Evolutionary conservation across 2,113 vertebrate species (phyloP).

Genomic region (Microtus richardsoni): DNA sequence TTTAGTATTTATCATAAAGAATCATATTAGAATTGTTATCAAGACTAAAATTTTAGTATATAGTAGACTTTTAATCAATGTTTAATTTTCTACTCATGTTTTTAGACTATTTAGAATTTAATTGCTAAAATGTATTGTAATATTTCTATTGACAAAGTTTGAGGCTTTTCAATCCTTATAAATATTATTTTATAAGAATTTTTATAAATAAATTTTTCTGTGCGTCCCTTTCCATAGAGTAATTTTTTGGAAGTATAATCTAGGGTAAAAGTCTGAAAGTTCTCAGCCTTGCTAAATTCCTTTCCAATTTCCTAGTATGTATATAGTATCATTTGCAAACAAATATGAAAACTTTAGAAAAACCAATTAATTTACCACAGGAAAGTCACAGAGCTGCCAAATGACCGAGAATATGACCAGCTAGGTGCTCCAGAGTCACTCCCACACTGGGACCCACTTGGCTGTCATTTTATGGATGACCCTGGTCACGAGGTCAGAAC

Average conservation of each 20-base stretch:
- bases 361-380: slow-evolving; percentile 47
- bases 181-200: neutral
- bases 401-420: neutral
- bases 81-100: slow-evolving; percentile 30
- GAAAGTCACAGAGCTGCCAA: neutral
- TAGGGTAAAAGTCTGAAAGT: neutral
- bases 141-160: neutral
- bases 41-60: neutral
- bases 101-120: slow-evolving; percentile 39
- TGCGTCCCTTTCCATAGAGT: neutral
- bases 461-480: neutral
- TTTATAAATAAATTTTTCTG: neutral
- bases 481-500: neutral
- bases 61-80: neutral
- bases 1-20: slow-evolving; percentile 36
- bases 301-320: slow-evolving; percentile 22
- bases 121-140: neutral
- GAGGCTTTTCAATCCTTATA: neutral
- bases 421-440: neutral
- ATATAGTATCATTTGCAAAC: neutral
- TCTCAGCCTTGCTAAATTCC: slow-evolving; percentile 33
- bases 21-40: neutral
- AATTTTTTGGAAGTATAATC: slow-evolving; percentile 7
- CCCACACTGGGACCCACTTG: neutral
- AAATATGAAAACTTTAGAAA: neutral